Evolutionary conservation across 2,113 vertebrate genomes (phyloP).

Genomic region (Scolopax mira): DNA sequence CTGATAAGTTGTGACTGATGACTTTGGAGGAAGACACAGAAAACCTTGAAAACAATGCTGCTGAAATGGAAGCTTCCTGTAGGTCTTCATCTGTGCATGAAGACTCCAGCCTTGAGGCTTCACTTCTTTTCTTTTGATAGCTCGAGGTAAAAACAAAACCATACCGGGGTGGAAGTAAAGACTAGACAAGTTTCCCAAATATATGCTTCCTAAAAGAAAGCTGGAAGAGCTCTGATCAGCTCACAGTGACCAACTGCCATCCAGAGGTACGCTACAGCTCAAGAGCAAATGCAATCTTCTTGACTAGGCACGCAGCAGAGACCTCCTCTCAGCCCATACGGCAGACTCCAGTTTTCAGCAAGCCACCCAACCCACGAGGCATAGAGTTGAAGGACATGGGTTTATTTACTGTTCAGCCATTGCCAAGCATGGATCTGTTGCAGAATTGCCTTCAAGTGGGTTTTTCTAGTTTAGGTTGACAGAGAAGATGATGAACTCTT

Average conservation of each 20-base stretch:
- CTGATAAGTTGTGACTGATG: background rate
- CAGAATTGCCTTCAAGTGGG: background rate
- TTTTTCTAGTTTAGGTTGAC: background rate
- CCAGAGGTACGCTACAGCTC: slow-evolving; percentile 3
- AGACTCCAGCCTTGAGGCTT: background rate
- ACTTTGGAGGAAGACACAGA: background rate
- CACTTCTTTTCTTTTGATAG: background rate
- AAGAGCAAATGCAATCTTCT: background rate
- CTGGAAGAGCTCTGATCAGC: background rate
- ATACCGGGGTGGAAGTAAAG: background rate
- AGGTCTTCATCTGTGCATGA: background rate
- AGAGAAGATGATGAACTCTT: background rate
- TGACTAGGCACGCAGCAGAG: background rate
- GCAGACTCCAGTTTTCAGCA: background rate
- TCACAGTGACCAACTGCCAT: background rate
- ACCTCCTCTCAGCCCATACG: background rate
- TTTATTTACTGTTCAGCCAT: background rate
- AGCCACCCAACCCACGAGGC: background rate
- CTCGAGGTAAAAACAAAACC: background rate
- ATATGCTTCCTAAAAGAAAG: background rate
- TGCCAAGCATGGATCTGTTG: background rate
- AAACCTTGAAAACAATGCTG: background rate
- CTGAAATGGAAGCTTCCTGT: background rate
- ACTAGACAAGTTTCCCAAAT: background rate
- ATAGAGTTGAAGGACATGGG: background rate